phyloP scores from a whole-genome alignment of 2,797 vertebrate species.

The Amblyraja radiata region DNA sequence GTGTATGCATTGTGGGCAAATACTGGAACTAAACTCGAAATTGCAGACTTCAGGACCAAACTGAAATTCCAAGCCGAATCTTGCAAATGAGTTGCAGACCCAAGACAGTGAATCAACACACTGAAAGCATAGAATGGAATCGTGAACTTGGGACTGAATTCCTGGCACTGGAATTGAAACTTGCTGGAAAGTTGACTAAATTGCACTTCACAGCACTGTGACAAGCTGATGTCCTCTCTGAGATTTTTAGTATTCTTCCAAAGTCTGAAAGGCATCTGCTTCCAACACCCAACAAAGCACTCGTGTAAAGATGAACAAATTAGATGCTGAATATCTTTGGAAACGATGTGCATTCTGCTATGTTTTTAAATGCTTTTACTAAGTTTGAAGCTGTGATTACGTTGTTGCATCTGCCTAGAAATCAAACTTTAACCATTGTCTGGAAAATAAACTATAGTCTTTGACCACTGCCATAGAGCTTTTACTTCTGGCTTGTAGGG shows the following conservation, averaged over 20 bases:
- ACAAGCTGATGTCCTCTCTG: not conserved
- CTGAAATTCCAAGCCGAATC: not conserved
- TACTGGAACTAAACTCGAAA: not conserved
- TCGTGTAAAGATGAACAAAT: not conserved
- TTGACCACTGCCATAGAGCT: not conserved
- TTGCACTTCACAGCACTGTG: not conserved
- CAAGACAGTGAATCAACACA: not conserved
- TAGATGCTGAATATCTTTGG: not conserved
- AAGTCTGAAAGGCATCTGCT: not conserved
- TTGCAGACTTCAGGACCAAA: not conserved
- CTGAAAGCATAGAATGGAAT: not conserved
- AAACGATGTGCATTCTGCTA: not conserved
- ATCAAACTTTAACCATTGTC: not conserved
- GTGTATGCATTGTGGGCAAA: not conserved
- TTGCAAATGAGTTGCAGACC: not conserved
- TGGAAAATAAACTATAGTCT: not conserved
- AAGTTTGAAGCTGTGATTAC: conserved; percentile 21
- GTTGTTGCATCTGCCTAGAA: not conserved
- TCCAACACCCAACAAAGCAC: not conserved
- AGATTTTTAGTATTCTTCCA: no score
- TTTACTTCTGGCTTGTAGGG: not conserved
- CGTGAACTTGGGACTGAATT: not conserved
- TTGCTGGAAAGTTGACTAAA: not conserved
- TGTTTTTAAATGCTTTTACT: not conserved
- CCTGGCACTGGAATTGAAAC: not conserved